phyloP scores from a whole-genome alignment of 2,888 invertebrate species.

The Pollenia griseotomentosa region DNA sequence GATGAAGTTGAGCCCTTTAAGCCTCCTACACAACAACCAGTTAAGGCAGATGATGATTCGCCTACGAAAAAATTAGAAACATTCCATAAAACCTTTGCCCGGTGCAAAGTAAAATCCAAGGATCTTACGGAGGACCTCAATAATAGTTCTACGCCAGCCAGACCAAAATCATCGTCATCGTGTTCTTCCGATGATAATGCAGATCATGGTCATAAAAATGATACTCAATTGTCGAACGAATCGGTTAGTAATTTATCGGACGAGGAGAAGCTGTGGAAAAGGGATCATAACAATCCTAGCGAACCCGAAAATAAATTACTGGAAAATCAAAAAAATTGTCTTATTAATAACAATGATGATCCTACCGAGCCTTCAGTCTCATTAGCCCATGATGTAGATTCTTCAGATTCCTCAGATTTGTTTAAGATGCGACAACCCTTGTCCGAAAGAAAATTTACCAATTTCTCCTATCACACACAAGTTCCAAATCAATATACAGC shows the following conservation, averaged over 20 bases:
- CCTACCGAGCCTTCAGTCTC: constrained; percentile 78
- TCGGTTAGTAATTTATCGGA: constrained; percentile 81
- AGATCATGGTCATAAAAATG: constrained; percentile 69
- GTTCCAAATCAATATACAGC: constrained; percentile 43
- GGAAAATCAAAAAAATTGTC: constrained; percentile 52
- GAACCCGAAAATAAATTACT: constrained; percentile 48
- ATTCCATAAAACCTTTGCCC: constrained; percentile 83
- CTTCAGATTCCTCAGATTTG: constrained; percentile 80
- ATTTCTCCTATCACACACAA: constrained; percentile 48
- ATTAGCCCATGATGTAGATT: constrained; percentile 78
- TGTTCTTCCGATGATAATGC: constrained; percentile 78
- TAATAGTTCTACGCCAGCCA: not conserved
- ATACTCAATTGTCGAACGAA: constrained; percentile 74
- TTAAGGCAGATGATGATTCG: constrained; percentile 74
- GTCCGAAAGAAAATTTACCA: constrained; percentile 55
- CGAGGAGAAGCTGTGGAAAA: constrained; percentile 82
- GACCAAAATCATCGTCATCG: constrained; percentile 75
- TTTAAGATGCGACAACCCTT: constrained; percentile 83
- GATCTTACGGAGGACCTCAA: constrained; percentile 61
- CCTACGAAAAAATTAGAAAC: constrained; percentile 81
- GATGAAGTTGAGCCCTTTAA: constrained; percentile 84
- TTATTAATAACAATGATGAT: constrained; percentile 71
- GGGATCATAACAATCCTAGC: constrained; percentile 76
- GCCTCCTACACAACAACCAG: constrained; percentile 45
- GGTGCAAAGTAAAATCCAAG: constrained; percentile 79